Evolutionary conservation across 2,888 invertebrate genomes (phyloP), one percentile per base, ranked within the genome.

Genomic region (Cryptocheilus praepositus): DNA sequence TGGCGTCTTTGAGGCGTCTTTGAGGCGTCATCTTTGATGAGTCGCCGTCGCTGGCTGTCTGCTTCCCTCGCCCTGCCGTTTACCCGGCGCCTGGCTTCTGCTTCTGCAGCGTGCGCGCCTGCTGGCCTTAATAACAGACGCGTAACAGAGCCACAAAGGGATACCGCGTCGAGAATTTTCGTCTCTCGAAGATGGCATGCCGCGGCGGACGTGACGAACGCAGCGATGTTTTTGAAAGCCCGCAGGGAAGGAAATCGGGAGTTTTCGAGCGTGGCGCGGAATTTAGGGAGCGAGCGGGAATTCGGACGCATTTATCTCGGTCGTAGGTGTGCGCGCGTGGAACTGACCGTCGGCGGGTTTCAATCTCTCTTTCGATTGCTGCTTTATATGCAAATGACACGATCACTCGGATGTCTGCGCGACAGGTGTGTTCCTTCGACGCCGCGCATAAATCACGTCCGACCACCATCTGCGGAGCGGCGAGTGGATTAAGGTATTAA

Each of bases 301-400:
- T 25, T 5, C 25, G 5, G 25, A 25, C 25, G 25, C 2, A 25
- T 2, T 25, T 5, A 5, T 25, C 25, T 25, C 5, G 3, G 25
- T 25, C 25, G 3, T 25, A 25, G 25, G 25, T 25, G 25, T 3
- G 3, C 25, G 5, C 25, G 2, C 25, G 25, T 25, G 25, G 2
- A 25, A 2, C 2, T 25, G 3, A 3, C 19, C 8, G 1, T 11
- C 49, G 18, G 0, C n/a, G 36, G 36, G 36, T 7, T 61, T 54
- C 28, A 43, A 19, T 44, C 46, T 19, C 13, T 61, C 58, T 62
- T 61, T 46, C 43, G 22, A 46, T 52, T 62, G 43, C 67, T 70
- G 79, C 64, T 79, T 73, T 79, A 76, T 73, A 79, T 79, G 78
- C 79, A 79, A 79, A 79, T 79, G 79, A 76, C 61, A 69, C 78